These are phyloP conservation scores for Caenorhabditis sp. DNA, from an alignment of 2,888 invertebrate genomes.

Conservation along the genomic window DNA sequence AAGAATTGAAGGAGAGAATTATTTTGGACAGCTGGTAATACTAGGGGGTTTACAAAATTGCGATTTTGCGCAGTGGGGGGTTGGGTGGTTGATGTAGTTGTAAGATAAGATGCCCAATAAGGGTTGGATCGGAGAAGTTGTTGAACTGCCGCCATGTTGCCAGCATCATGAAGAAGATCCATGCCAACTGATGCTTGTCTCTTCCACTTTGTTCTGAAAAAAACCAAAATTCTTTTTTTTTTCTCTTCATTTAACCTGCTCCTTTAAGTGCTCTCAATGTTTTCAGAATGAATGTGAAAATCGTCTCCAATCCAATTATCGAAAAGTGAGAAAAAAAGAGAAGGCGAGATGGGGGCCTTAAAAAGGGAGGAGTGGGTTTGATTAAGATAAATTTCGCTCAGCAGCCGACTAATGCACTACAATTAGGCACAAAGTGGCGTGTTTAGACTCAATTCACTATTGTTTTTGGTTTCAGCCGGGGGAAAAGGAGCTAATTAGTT, in stretches of 20 bases:
- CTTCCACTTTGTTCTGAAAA: conserved; percentile 94
- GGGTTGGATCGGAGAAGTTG: conserved; percentile 74
- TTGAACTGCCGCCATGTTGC: conserved; percentile 94
- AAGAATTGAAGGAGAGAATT: conserved; percentile 26
- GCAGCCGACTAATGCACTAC: conserved; percentile 38
- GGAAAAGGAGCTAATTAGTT: no score
- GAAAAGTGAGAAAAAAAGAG: conserved; percentile 22
- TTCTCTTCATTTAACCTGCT: no score
- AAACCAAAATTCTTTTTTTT: no score
- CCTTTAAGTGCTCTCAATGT: no score
- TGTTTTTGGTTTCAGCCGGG: conserved; percentile 4
- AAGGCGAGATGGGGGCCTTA: conserved; percentile 11
- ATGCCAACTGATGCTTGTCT: conserved; percentile 95
- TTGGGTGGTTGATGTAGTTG: background rate
- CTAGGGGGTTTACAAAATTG: conserved; percentile 27
- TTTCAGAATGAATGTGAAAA: no score
- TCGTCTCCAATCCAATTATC: conserved; percentile 11
- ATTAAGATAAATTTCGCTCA: conserved; percentile 51
- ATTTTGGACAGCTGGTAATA: conserved; percentile 7
- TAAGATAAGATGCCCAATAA: conserved; percentile 64
- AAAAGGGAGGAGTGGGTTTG: conserved; percentile 33
- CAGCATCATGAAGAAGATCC: conserved; percentile 94
- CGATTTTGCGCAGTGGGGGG: conserved; percentile 7
- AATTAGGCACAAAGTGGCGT: conserved; percentile 50
- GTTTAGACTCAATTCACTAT: conserved; percentile 50